phyloP scores from a whole-genome alignment of 2,797 vertebrate genomes.

The Hybognathus amarus region DNA sequence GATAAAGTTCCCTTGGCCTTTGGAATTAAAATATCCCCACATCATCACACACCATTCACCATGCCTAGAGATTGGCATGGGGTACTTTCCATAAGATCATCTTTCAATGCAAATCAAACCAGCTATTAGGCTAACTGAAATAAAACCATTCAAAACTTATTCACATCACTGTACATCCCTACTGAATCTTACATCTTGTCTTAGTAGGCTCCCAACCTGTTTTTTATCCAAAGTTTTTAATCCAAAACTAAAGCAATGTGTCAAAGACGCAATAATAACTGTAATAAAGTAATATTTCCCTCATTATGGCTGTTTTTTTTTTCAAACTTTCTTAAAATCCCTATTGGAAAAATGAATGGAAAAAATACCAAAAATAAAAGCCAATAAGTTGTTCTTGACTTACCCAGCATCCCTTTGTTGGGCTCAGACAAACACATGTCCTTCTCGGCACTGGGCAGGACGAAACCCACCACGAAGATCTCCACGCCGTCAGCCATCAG shows the following conservation, averaged over 20 bases:
- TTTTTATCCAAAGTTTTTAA: not conserved
- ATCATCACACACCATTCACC: too few relatives aligned
- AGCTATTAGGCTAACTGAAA: too few relatives aligned
- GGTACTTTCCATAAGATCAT: too few relatives aligned
- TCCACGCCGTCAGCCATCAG: constrained; percentile 97
- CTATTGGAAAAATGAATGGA: not conserved
- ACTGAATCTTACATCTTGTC: not conserved
- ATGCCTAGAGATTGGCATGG: too few relatives aligned
- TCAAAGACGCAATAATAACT: not conserved
- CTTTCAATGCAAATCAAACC: too few relatives aligned
- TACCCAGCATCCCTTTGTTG: constrained; percentile 98
- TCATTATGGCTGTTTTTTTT: not conserved
- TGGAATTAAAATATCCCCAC: too few relatives aligned
- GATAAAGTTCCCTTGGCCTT: too few relatives aligned
- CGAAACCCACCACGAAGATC: constrained; percentile 96
- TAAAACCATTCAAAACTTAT: too few relatives aligned
- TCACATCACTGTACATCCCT: too few relatives aligned
- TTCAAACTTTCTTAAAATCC: not conserved
- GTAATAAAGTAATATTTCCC: not conserved
- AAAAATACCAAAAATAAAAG: not conserved
- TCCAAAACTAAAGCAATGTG: not conserved
- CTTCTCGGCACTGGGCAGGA: constrained; percentile 94
- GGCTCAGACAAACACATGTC: constrained; percentile 98
- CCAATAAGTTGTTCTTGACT: constrained; percentile 63
- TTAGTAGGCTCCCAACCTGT: too few relatives aligned